phyloP scores from a whole-genome alignment of 2,888 invertebrate species.

The Agelastica alni region DNA sequence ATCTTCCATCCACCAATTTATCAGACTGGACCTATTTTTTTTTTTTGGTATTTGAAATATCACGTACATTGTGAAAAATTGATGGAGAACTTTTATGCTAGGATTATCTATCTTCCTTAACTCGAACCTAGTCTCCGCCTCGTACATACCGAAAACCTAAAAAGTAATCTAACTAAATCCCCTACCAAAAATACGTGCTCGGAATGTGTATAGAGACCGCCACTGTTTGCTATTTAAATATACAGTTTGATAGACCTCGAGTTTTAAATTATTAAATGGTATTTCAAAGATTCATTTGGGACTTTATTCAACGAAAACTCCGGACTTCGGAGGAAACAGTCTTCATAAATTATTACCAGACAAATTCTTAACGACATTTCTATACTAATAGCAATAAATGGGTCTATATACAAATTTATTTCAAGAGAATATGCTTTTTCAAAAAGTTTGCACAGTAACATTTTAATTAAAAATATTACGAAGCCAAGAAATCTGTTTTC shows the following conservation, averaged over 20 bases:
- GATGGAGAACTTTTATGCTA: constrained; percentile 20
- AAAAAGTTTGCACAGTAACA: no score
- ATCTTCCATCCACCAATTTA: constrained; percentile 4
- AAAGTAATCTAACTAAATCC: constrained; percentile 45
- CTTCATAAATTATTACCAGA: no score
- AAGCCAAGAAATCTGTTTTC: no score
- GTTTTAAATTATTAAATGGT: constrained; percentile 21
- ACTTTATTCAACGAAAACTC: no score
- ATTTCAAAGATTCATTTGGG: constrained; percentile 18
- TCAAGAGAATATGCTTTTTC: no score
- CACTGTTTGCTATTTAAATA: constrained; percentile 38
- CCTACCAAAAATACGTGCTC: constrained; percentile 44
- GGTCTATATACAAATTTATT: no score
- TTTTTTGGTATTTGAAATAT: constrained; percentile 10
- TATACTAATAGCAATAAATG: no score
- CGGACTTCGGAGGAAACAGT: no score
- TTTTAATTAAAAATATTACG: no score
- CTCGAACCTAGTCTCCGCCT: not conserved
- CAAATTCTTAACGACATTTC: no score
- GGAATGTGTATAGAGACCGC: constrained; percentile 33
- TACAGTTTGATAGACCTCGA: constrained; percentile 36
- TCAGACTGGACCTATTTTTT: constrained; percentile 7
- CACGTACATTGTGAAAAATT: constrained; percentile 25
- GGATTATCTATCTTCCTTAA: constrained; percentile 34
- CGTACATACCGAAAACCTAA: constrained; percentile 20